Evolutionary conservation across 2,888 invertebrate species (phyloP).

Genomic region (Metellina segmentata): DNA sequence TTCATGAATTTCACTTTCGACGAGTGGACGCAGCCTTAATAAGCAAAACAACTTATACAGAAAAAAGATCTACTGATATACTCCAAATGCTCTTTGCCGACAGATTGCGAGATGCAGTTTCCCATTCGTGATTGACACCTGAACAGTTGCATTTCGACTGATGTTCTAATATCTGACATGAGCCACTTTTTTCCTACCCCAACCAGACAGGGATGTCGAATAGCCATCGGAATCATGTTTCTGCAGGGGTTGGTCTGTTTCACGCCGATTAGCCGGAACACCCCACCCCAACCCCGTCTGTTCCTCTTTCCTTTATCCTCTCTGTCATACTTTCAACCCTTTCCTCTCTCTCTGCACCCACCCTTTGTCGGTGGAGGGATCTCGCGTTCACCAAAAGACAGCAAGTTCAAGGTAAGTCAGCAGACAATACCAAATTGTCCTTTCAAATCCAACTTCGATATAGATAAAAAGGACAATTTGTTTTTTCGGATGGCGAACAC

Average conservation of each 20-base stretch:
- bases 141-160: background rate
- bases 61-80: too few species aligned
- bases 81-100: too few species aligned
- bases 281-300: conserved; percentile 4
- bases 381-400: background rate
- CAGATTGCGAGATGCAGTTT: too few species aligned
- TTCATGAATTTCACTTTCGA: background rate
- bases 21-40: background rate
- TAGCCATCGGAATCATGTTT: conserved; percentile 67
- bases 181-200: background rate
- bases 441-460: background rate
- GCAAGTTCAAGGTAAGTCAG: conserved; percentile 41
- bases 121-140: too few species aligned
- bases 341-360: conserved; percentile 31
- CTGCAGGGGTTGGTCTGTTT: conserved; percentile 66
- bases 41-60: too few species aligned
- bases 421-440: conserved; percentile 18
- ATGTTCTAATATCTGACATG: background rate
- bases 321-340: conserved; percentile 63
- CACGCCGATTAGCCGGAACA: conserved; percentile 63
- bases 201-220: conserved; percentile 14
- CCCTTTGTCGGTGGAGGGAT: conserved; percentile 1
- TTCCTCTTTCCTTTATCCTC: background rate
- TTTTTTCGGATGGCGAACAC: background rate
- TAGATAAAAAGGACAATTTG: background rate